Base-by-base conservation (phyloP, 2,888 invertebrate species). In the Mycalesis mineus region DNA sequence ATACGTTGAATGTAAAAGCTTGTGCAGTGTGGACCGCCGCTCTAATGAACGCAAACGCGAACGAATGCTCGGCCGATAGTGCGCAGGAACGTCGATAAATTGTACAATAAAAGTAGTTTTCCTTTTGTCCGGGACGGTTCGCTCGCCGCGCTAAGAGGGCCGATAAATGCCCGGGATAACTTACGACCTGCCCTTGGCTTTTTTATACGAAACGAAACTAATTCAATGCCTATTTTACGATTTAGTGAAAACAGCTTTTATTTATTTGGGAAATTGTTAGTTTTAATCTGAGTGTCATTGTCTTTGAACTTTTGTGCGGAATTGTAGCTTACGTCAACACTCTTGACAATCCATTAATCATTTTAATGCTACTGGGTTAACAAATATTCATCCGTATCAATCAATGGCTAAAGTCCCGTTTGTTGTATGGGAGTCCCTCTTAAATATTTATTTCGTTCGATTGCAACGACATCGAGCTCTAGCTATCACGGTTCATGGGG, bases 101-200 rank as follows among this genome's bases (percentile, higher is more conserved):
- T 50, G 49, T 28, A 28, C 37, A 39, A 50, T 50, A 50, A 39
- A 50, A 50, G 28, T 39, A 50, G 49, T 50, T 50, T 39, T 50
- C 49, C 49, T 50, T 50, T 50, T 37, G 0, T 22, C 37, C 37
- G 0, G 36, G 22, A 47, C 47, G 47, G 33, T 31, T 33, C 36
- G 49, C 39, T 47, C 13, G 22, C 14, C 22, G 36, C 49, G 28
- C 39, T 50, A 29, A 50, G 39, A 39, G 36, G 53, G 36, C 53
- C 33, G 36, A 36, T 53, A 44, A 42, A 53, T 52, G 22, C 42
- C 36, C 33, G 22, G 17, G 42, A 44, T 53, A 53, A 53, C 15
- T 42, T 22, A 53, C 17, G 15, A 9, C 17, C 13, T 15, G 14
- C 13, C 14, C 13, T 13, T 7, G 31, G 31, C n/a, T 22, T 49